Conservation (phyloP, 2,888 invertebrate genomes). For the Lycophotia porphyrea region DNA sequence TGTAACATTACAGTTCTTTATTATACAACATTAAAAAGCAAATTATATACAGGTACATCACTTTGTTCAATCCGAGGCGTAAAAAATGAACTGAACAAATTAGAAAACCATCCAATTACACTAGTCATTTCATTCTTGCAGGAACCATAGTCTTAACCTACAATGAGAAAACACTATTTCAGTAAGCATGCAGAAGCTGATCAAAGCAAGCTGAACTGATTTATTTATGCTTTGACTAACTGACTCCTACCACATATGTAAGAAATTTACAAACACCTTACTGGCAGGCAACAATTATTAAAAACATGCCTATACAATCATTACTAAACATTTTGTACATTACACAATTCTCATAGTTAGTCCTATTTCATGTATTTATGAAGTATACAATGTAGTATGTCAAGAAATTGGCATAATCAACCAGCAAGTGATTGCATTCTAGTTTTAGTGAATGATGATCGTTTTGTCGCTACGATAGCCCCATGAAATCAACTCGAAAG, state of each 20-base stretch:
- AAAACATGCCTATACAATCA: slow-evolving; percentile 20
- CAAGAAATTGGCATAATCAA: slow-evolving; percentile 23
- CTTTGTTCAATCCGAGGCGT: slow-evolving; percentile 72
- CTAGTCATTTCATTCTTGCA: slow-evolving; percentile 78
- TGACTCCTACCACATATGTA: slow-evolving; percentile 21
- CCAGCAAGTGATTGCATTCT: slow-evolving; percentile 32
- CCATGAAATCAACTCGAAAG: slow-evolving; percentile 53
- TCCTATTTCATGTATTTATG: slow-evolving; percentile 1
- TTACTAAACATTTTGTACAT: slow-evolving; percentile 20
- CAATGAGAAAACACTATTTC: slow-evolving; percentile 66
- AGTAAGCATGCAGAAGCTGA: slow-evolving; percentile 37
- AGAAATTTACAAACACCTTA: slow-evolving; percentile 40
- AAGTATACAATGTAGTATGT: slow-evolving; percentile 8
- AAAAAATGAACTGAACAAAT: slow-evolving; percentile 73
- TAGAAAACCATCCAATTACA: slow-evolving; percentile 73
- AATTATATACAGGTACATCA: slow-evolving; percentile 74
- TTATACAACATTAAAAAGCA: slow-evolving; percentile 54
- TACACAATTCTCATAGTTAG: slow-evolving; percentile 15
- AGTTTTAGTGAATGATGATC: slow-evolving; percentile 38
- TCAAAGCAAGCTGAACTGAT: slow-evolving; percentile 20
- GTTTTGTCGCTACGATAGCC: slow-evolving; percentile 33
- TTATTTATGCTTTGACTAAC: slow-evolving; percentile 16
- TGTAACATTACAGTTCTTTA: slow-evolving; percentile 17
- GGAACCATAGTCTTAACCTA: slow-evolving; percentile 70
- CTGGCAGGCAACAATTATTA: slow-evolving; percentile 11